Conservation (phyloP, 2,888 invertebrate genomes). For the Ametastegia equiseti region DNA sequence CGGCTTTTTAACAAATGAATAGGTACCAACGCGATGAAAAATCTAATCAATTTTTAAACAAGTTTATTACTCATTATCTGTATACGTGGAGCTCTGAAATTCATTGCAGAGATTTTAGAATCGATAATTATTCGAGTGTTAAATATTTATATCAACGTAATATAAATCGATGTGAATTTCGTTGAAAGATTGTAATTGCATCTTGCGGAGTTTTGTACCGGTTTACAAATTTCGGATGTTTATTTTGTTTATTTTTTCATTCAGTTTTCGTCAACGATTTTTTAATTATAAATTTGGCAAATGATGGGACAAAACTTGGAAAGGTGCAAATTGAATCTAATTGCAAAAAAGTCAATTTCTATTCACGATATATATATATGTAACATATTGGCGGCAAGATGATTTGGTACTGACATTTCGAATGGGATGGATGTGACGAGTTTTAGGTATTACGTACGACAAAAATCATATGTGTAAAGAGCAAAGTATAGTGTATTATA, state of each 20-base stretch:
- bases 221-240: no score
- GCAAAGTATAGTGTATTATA: neutral
- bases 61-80: neutral
- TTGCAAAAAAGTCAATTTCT: neutral
- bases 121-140: no score
- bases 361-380: neutral
- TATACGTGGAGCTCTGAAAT: no score
- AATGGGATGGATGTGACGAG: neutral
- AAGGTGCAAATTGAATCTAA: neutral
- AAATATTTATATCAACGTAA: no score
- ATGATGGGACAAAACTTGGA: neutral
- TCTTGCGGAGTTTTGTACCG: no score
- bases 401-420: neutral
- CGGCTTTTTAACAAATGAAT: no score
- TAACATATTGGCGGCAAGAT: neutral
- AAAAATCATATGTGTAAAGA: slow-evolving; percentile 16
- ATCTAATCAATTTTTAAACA: neutral
- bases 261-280: neutral
- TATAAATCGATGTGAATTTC: no score
- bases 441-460: neutral
- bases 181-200: no score
- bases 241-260: neutral
- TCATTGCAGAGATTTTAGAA: neutral
- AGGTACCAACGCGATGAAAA: neutral
- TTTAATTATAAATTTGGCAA: neutral